Percentiles rank a stretch among this genome's conserved stretches.
Conservation (phyloP, 2,888 invertebrate genomes). For the Sphaeridia pumilis region DNA sequence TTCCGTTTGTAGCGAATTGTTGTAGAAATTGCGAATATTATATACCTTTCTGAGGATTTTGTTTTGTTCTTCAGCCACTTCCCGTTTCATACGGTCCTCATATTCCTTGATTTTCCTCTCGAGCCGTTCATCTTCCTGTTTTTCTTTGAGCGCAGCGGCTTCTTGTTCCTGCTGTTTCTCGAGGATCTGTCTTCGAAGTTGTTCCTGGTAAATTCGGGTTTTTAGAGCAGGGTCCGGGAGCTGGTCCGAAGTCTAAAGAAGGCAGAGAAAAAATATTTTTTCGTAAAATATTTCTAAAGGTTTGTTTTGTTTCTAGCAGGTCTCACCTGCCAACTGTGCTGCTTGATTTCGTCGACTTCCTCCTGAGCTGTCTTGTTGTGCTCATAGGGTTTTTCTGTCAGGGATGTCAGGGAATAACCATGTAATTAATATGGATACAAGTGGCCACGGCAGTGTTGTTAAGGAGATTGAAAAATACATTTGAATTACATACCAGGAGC, state of each 20-base stretch:
- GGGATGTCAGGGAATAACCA: too few species aligned
- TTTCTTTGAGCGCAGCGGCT: constrained; percentile 16
- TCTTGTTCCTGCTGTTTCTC: constrained; percentile 23
- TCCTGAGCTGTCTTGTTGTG: too few species aligned
- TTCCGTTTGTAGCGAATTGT: neutral
- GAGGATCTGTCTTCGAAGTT: constrained; percentile 22
- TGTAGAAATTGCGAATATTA: neutral
- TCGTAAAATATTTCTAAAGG: too few species aligned
- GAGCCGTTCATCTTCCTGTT: constrained; percentile 21
- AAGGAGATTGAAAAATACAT: too few species aligned
- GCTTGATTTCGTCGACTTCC: too few species aligned
- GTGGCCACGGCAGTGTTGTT: too few species aligned
- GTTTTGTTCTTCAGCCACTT: constrained; percentile 12
- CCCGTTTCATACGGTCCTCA: constrained; percentile 19
- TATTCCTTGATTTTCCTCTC: constrained; percentile 24
- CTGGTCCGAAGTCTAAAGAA: constrained; percentile 26
- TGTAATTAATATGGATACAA: too few species aligned
- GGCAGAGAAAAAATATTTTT: neutral
- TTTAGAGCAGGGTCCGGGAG: constrained; percentile 21
- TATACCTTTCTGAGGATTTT: constrained; percentile 1
- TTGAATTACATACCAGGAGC: too few species aligned
- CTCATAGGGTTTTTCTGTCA: too few species aligned
- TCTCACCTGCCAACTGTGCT: constrained; percentile 25
- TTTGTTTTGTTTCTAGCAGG: neutral
- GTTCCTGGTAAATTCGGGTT: constrained; percentile 19